Evolutionary conservation across 1,140 invertebrate genomes (phyloP).

Genomic region (Zophobas morio): DNA sequence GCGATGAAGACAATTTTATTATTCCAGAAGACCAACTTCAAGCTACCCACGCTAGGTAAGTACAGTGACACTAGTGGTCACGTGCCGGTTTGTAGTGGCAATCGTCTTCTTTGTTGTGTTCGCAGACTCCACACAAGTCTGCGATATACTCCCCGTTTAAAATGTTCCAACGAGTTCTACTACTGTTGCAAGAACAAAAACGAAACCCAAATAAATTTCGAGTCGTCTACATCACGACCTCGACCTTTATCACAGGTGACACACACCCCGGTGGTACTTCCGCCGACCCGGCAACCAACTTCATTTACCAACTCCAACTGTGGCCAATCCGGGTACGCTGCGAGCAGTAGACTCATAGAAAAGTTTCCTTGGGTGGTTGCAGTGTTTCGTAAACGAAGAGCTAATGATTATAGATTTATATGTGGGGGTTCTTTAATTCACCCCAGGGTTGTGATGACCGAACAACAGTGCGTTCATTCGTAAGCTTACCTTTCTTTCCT

Average conservation of each 20-base stretch:
- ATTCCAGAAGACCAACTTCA: not conserved
- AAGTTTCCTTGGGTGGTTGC: conserved; percentile 64
- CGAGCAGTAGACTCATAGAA: conserved; percentile 34
- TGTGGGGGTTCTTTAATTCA: conserved; percentile 65
- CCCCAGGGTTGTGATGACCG: conserved; percentile 63
- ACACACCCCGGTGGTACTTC: no score
- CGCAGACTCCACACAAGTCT: not conserved
- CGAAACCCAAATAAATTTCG: no score
- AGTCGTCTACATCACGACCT: no score
- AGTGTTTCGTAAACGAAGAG: conserved; percentile 52
- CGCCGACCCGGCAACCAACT: no score
- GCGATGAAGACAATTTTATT: conserved; percentile 36
- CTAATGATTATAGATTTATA: conserved; percentile 34
- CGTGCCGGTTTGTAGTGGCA: no score
- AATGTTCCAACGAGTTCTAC: conserved; percentile 20
- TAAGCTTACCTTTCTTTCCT: conserved; percentile 52
- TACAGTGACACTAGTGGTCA: not conserved
- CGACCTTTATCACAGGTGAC: no score
- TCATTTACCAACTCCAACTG: not conserved
- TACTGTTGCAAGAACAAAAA: conserved; percentile 10
- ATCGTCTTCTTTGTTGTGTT: not conserved
- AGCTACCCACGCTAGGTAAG: not conserved
- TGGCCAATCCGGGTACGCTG: no score
- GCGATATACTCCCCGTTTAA: not conserved
- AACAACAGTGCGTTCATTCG: conserved; percentile 62